Evolutionary conservation across 2,888 invertebrate species (phyloP), one percentile per base, ranked within the genome.

Genomic region (Muscina levida): DNA sequence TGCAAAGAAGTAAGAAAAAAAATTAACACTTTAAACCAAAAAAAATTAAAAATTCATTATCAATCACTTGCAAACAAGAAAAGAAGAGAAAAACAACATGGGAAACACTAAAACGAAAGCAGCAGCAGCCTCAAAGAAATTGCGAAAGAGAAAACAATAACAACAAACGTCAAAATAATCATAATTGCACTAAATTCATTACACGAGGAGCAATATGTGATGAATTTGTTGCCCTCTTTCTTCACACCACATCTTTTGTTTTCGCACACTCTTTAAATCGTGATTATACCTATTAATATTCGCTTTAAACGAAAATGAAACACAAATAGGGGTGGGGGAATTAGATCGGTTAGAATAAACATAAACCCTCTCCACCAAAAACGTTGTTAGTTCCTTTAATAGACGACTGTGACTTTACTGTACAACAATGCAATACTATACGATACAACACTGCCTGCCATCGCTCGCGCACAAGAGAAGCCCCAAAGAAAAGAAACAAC

Each of bases 281-380:
- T 19, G 51, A 62, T 62, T 62, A 62, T 2, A n/a, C 11, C 15
- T 39, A 42, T 62, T 62, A 62, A 19, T 22, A 42, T 11, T 10
- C 42, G 17, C 39, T 42, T 62, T 39, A 62, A 62, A 31, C 31
- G 8, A 31, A 5, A 37, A 59, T 39, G 22, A 62, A 53, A 22
- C 31, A 15, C 46, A 24, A 53, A 17, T 39, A 19, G 39, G 13
- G 19, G 57, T 15, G 57, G 37, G 62, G 62, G 19, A n/a, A n/a
- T 42, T n/a, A 8, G 8, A 59, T 42, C 53, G 48, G 48, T 46
- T 68, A 56, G 22, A 75, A 17, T 72, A 48, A 51, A 26, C 42
- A 65, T 11, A 77, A 77, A 68, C 51, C 53, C 66, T 81, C 62
- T 66, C 42, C 53, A 73, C n/a, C n/a, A n/a, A n/a, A n/a, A n/a